phyloP scores from a whole-genome alignment of 2,113 vertebrate genomes.

The Phrynosoma blainvillii region DNA sequence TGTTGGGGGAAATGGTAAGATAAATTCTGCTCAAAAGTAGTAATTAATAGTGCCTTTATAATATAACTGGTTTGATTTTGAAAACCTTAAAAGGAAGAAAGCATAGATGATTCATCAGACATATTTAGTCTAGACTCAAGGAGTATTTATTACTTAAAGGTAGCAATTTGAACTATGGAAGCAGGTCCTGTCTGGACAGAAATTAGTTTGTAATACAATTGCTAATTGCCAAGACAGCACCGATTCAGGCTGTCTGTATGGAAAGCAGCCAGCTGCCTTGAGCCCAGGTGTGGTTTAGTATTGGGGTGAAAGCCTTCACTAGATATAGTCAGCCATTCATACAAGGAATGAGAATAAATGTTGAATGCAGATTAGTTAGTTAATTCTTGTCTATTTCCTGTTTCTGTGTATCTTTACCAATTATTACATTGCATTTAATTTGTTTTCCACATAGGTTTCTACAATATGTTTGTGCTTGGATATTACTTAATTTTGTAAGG shows the following conservation, averaged over 20 bases:
- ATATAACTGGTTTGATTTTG: constrained; percentile 10
- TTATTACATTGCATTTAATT: constrained; percentile 36
- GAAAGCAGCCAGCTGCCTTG: neutral
- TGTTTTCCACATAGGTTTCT: constrained; percentile 71
- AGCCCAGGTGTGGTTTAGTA: neutral
- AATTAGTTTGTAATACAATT: neutral
- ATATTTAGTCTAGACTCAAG: neutral
- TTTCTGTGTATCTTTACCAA: constrained; percentile 24
- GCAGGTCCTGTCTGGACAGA: neutral
- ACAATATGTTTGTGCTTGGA: constrained; percentile 74
- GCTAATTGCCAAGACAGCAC: neutral
- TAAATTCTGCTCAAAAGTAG: constrained; percentile 35
- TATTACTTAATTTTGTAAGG: constrained; percentile 74
- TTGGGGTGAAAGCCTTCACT: neutral
- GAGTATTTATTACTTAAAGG: neutral
- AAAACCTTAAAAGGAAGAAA: neutral
- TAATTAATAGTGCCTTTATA: constrained; percentile 25
- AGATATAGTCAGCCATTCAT: neutral
- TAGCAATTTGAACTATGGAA: neutral
- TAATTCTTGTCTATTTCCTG: constrained; percentile 1
- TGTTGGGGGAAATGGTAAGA: constrained; percentile 77
- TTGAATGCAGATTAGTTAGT: neutral
- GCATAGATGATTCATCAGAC: constrained; percentile 6
- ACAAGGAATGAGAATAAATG: constrained; percentile 14
- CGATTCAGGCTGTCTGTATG: neutral